Conservation (phyloP, 2,888 invertebrate genomes). For the Phragmatobia fuliginosa region DNA sequence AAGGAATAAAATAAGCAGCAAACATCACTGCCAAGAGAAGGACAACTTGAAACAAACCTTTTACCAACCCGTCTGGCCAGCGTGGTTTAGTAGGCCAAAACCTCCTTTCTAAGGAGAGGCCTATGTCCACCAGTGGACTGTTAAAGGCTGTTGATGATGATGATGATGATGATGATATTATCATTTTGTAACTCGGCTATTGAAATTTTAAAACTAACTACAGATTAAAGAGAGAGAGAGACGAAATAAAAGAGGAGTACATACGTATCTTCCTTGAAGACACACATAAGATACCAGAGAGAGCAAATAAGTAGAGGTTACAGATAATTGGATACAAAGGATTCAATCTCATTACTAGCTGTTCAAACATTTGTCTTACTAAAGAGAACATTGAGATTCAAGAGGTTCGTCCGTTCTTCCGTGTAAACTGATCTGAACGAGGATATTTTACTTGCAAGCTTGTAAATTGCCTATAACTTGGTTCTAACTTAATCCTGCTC, state of each 20-base stretch:
- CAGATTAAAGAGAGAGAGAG: background rate
- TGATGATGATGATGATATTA: too few relatives aligned
- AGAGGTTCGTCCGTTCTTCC: slow-evolving; percentile 18
- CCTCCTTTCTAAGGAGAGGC: too few relatives aligned
- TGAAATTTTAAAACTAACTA: too few relatives aligned
- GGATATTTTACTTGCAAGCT: slow-evolving; percentile 20
- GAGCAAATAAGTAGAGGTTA: background rate
- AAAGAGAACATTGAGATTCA: slow-evolving; percentile 20
- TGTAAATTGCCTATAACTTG: slow-evolving; percentile 69
- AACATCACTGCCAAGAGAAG: too few relatives aligned
- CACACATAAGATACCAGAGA: background rate
- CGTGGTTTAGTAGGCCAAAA: too few relatives aligned
- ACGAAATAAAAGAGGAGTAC: background rate
- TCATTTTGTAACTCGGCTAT: too few relatives aligned
- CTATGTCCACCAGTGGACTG: too few relatives aligned
- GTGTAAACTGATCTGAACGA: slow-evolving; percentile 31
- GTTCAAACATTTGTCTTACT: slow-evolving; percentile 47
- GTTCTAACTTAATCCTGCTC: slow-evolving; percentile 61
- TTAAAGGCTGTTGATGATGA: too few relatives aligned
- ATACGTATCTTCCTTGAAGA: background rate
- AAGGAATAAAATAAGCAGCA: too few relatives aligned
- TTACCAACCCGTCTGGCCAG: too few relatives aligned
- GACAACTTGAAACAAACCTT: too few relatives aligned
- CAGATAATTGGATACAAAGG: slow-evolving; percentile 26
- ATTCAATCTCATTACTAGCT: slow-evolving; percentile 37